Conservation (phyloP, 2,113 vertebrate genomes). For the Pelusios castaneus region DNA sequence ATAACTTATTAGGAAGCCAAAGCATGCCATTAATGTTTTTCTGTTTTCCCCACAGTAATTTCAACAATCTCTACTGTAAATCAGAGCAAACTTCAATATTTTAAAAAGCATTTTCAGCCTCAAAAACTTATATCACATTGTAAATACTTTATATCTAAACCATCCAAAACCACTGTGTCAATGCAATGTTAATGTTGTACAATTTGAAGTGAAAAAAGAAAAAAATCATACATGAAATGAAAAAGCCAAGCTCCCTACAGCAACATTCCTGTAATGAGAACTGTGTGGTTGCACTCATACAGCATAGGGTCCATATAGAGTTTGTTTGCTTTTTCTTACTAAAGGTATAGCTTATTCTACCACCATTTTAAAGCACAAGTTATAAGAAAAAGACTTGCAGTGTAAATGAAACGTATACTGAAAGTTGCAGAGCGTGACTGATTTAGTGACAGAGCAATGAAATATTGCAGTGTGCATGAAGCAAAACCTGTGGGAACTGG, state of each 20-base stretch:
- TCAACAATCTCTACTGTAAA: background rate
- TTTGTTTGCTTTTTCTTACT: background rate
- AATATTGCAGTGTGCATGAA: background rate
- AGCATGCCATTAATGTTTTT: background rate
- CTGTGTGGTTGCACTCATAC: background rate
- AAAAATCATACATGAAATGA: background rate
- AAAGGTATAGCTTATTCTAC: background rate
- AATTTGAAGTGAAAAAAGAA: background rate
- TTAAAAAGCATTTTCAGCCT: background rate
- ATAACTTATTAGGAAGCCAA: background rate
- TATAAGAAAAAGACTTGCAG: background rate
- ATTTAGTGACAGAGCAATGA: background rate
- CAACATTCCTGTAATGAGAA: background rate
- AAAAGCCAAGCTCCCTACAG: background rate
- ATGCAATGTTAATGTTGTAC: background rate
- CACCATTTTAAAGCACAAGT: background rate
- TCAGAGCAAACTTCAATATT: background rate
- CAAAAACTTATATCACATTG: background rate
- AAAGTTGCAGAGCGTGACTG: background rate
- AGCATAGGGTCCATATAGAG: background rate
- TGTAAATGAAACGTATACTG: background rate
- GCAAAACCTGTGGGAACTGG: slow-evolving; percentile 28
- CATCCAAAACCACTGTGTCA: background rate
- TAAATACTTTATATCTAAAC: background rate
- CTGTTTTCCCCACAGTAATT: background rate